Evolutionary conservation across 2,888 invertebrate species (phyloP), one percentile per base, ranked within the genome.

Genomic region (Brenthis hecate): DNA sequence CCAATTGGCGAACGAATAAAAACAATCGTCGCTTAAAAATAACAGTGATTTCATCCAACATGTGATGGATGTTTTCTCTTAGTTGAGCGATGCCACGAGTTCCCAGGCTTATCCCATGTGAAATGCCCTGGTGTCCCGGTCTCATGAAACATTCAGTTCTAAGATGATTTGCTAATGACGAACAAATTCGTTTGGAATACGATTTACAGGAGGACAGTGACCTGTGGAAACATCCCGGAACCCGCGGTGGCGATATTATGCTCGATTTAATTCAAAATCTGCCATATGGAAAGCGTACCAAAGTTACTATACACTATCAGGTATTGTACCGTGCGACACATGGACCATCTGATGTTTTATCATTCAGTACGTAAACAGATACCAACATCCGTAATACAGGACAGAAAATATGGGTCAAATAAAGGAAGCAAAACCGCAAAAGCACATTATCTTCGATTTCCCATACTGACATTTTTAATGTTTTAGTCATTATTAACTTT

Each of bases 1-100:
- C 83, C 92, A 92, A 92, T 92, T 92, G 92, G 91, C 91, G 89
- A 87, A 82, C 91, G 88, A 92, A 92, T 92, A 92, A 92, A 92
- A 92, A 92, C 92, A 92, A 92, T 91, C 91, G 86, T 88, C 88
- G 89, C 89, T 89, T 88, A 91, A 92, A 92, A 92, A 92, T 92
- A 92, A 87, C 91, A 89, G 92, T 92, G 92, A 92, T 92, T 92
- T 92, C 92, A 92, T 92, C 85, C 77, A 91, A 88, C 91, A 92
- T 91, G 90, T 92, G 92, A 89, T 84, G 84, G 78, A 83, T 87
- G 86, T 88, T 88, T 87, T 87, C 87, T 87, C 84, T 87, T 76
- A 80, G 83, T 78, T 81, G 82, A 85, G 80, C 82, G 81, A 80
- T 80, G 80, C 80, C 76, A 79, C 78, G 77, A 80, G 83, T 90